Conservation (phyloP, 1,140 invertebrate genomes). For the Globodera rostochiensis region DNA sequence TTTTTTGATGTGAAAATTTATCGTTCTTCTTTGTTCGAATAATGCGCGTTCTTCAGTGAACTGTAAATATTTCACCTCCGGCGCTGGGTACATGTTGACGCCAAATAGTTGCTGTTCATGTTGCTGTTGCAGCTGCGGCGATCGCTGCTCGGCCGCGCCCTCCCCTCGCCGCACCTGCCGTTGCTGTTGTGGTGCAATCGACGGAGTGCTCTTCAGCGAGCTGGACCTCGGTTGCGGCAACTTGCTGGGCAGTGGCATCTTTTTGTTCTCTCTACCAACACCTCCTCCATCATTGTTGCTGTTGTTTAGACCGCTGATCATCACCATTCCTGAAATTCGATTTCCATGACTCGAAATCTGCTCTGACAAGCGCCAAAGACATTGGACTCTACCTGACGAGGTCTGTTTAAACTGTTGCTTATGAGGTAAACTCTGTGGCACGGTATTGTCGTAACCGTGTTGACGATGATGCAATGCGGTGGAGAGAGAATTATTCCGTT, state of each 20-base stretch:
- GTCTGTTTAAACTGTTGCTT: constrained; percentile 8
- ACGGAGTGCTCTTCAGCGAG: background rate
- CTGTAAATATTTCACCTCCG: background rate
- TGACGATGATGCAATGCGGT: background rate
- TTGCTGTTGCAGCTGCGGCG: background rate
- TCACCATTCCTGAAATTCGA: no score
- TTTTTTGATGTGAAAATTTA: no score
- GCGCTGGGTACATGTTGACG: background rate
- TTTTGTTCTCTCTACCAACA: background rate
- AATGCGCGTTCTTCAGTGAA: no score
- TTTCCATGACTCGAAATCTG: background rate
- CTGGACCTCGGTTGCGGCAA: constrained; percentile 3
- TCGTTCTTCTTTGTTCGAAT: no score
- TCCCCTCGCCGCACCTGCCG: background rate
- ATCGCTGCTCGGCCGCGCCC: background rate
- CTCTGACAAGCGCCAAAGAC: background rate
- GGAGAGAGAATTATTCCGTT: background rate
- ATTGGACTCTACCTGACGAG: background rate
- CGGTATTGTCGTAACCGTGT: constrained; percentile 18
- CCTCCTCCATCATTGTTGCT: background rate
- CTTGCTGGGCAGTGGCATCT: background rate
- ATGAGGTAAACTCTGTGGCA: background rate
- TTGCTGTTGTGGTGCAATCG: background rate
- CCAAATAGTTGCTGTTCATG: background rate
- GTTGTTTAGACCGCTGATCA: background rate